phyloP scores from a whole-genome alignment of 2,113 vertebrate genomes.

The Barbus barbus region DNA sequence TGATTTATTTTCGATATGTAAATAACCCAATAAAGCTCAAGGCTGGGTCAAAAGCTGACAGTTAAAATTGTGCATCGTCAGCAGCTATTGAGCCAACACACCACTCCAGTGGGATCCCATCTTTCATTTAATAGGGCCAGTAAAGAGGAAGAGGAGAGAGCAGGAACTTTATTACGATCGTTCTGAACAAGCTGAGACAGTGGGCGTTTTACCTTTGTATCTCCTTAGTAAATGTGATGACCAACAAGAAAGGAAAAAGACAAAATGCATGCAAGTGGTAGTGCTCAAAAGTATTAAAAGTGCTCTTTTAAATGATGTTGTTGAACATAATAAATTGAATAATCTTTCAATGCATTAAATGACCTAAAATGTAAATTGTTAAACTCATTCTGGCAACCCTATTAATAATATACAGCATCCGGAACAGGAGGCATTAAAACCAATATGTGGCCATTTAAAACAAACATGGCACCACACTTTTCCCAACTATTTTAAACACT shows the following conservation, averaged over 20 bases:
- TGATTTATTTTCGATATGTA: background rate
- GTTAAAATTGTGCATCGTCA: conserved; percentile 60
- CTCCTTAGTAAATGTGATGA: background rate
- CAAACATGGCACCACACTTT: background rate
- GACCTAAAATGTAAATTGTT: background rate
- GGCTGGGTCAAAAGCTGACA: background rate
- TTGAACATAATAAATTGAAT: background rate
- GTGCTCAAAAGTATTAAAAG: background rate
- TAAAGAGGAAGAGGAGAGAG: conserved; percentile 62
- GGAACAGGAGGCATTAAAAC: background rate
- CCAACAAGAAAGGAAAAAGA: background rate
- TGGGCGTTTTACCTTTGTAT: background rate
- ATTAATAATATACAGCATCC: background rate
- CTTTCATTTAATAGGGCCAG: conserved; percentile 66
- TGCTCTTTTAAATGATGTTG: background rate
- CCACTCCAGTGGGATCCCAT: conserved; percentile 60
- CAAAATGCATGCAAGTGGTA: background rate
- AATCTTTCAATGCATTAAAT: background rate
- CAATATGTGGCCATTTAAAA: background rate
- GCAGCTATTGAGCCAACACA: conserved; percentile 45
- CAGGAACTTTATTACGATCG: conserved; percentile 64
- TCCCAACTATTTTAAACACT: background rate
- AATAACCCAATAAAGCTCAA: conserved; percentile 10
- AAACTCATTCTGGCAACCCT: no score
- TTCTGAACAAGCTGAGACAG: conserved; percentile 16